Percentiles rank a stretch among this genome's conserved stretches.
phyloP scores from a whole-genome alignment of 2,797 vertebrate species.

The Chloroceryle amazona region DNA sequence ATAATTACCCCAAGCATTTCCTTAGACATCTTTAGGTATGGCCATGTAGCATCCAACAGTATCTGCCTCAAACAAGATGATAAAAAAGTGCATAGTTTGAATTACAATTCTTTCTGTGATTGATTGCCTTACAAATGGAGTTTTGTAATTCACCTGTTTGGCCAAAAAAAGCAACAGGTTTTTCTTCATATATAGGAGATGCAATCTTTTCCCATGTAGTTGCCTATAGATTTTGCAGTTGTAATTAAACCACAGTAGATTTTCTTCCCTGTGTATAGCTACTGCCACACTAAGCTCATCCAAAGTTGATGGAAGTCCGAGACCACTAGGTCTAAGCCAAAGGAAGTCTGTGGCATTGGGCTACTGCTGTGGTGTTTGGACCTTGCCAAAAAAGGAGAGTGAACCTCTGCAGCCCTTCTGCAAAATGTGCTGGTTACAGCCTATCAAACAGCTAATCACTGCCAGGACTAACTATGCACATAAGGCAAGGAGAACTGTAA shows the following conservation, averaged over 20 bases:
- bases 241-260: not conserved
- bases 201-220: not conserved
- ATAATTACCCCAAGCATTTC: not conserved
- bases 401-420: not conserved
- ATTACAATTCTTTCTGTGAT: not conserved
- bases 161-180: not conserved
- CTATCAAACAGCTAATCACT: not conserved
- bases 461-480: rapidly evolving
- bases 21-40: not conserved
- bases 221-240: not conserved
- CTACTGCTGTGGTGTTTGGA: not conserved
- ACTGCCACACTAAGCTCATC: not conserved
- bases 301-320: not conserved
- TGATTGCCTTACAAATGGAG: not conserved
- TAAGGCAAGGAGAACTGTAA: not conserved
- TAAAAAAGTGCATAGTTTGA: not conserved
- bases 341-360: not conserved
- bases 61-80: not conserved
- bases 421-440: not conserved
- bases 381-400: rapidly evolving
- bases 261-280: not conserved
- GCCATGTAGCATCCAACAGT: not conserved
- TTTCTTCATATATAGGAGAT: not conserved
- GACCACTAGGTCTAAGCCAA: not conserved
- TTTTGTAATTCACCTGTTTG: not conserved